Conservation (phyloP, 1,140 invertebrate genomes). For the Scylla paramamosain region DNA sequence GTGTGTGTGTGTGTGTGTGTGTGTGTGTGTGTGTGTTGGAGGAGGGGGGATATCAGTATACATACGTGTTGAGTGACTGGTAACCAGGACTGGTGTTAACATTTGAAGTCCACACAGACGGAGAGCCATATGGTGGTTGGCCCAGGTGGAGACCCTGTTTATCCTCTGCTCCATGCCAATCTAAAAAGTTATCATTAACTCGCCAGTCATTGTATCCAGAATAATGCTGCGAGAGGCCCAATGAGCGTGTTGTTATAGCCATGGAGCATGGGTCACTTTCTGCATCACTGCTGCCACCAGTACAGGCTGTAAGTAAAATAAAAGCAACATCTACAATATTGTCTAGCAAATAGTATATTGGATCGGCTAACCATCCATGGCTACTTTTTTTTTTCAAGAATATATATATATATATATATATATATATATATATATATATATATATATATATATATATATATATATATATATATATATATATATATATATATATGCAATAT, state of each 20-base stretch:
- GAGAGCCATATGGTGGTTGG: constrained; percentile 79
- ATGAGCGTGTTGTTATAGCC: not conserved
- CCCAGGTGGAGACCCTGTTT: constrained; percentile 80
- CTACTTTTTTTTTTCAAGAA: too few species aligned
- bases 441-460: too few species aligned
- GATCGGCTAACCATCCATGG: too few species aligned
- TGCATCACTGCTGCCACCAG: not conserved
- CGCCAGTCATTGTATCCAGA: constrained; percentile 80
- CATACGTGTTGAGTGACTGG: constrained; percentile 41
- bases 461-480: too few species aligned
- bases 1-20: not conserved
- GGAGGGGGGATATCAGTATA: not conserved
- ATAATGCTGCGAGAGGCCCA: constrained; percentile 24
- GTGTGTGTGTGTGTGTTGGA: too few species aligned
- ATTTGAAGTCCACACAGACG: constrained; percentile 69
- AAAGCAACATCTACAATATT: too few species aligned
- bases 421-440: too few species aligned
- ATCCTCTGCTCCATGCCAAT: constrained; percentile 80
- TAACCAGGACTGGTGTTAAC: not conserved
- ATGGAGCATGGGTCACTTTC: constrained; percentile 27
- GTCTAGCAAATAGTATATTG: too few species aligned
- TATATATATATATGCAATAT: too few species aligned
- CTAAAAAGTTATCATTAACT: constrained; percentile 79
- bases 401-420: too few species aligned
- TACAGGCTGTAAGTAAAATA: constrained; percentile 8